These are phyloP conservation scores for Mythimna loreyi DNA, from an alignment of 2,888 invertebrate species.

Conservation along the genomic window DNA sequence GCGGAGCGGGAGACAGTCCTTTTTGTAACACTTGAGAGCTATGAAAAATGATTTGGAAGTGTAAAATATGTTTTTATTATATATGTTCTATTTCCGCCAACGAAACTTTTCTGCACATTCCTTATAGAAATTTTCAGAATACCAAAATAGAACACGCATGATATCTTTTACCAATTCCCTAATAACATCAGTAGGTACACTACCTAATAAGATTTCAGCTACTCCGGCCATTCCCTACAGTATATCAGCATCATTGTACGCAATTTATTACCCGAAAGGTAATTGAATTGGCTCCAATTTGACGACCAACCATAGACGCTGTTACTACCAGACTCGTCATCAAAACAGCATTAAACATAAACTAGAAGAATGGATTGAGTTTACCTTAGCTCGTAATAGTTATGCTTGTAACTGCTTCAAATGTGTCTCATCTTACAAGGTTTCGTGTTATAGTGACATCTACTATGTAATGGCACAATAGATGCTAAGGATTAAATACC, in stretches of 20 bases:
- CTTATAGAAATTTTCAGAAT: neutral
- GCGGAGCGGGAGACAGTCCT: too few species aligned
- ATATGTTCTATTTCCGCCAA: too few species aligned
- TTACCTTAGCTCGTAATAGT: neutral
- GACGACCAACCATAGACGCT: constrained; percentile 39
- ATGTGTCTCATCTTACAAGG: too few species aligned
- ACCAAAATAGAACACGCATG: too few species aligned
- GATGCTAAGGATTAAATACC: too few species aligned
- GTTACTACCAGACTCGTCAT: constrained; percentile 32
- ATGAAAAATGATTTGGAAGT: too few species aligned
- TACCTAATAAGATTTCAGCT: constrained; percentile 17
- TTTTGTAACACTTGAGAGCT: too few species aligned
- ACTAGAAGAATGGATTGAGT: constrained; percentile 2
- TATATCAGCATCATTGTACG: constrained; percentile 41
- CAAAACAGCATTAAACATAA: constrained; percentile 38
- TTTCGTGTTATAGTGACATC: too few species aligned
- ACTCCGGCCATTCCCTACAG: constrained; percentile 11
- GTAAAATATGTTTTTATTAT: too few species aligned
- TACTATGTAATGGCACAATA: too few species aligned
- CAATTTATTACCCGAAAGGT: constrained; percentile 48
- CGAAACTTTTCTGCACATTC: too few species aligned
- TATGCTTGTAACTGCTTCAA: too few species aligned
- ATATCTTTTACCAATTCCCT: neutral
- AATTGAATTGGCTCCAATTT: constrained; percentile 62
- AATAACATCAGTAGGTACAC: neutral